phyloP scores from a whole-genome alignment of 37 sponge, comb jelly and placozoan species.

The Amphimedon queenslandica region DNA sequence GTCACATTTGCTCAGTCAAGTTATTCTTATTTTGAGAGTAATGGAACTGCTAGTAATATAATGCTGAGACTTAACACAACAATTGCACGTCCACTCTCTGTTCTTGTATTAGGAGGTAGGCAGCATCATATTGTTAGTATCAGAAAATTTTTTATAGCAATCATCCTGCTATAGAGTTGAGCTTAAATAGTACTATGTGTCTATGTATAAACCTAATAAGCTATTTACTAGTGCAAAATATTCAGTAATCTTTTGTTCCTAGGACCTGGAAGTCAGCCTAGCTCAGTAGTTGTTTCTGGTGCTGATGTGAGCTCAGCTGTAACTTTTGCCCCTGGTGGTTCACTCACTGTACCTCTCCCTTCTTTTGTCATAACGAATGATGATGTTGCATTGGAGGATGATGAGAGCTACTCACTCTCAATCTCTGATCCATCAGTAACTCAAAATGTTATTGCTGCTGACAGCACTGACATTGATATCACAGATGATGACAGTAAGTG shows the following conservation, averaged over 20 bases:
- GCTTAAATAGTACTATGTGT: too few species aligned
- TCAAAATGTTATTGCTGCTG: background rate
- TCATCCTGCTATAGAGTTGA: too few species aligned
- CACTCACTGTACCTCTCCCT: background rate
- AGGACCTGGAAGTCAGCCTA: background rate
- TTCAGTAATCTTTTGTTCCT: too few species aligned
- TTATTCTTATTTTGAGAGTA: too few species aligned
- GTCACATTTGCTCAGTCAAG: too few species aligned
- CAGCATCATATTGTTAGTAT: too few species aligned
- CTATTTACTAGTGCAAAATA: background rate
- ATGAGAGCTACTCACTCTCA: background rate
- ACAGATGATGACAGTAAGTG: slow-evolving; percentile 11
- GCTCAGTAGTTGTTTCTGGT: background rate
- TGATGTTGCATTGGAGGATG: background rate
- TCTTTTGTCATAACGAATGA: background rate
- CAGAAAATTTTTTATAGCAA: too few species aligned
- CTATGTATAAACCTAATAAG: background rate
- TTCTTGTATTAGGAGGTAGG: background rate
- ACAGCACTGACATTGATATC: background rate
- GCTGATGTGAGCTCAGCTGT: background rate
- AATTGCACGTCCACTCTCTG: background rate
- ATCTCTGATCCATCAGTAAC: background rate
- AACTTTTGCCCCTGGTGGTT: background rate
- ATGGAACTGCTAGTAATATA: too few species aligned
- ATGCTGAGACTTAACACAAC: background rate